phyloP scores from a whole-genome alignment of 2,113 vertebrate species.

The Hirundichthys speculiger region DNA sequence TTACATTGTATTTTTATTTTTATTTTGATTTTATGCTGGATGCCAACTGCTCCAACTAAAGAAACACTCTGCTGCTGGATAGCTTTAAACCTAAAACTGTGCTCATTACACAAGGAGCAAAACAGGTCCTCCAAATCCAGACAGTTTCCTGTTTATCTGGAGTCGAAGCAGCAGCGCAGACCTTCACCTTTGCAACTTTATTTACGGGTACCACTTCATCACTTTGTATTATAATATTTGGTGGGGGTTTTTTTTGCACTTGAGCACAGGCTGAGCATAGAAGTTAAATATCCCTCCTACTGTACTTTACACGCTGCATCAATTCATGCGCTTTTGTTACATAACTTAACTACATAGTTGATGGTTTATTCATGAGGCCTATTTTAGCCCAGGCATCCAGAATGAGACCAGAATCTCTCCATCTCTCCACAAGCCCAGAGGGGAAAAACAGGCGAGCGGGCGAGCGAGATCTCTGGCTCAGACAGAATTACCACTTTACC shows the following conservation, averaged over 20 bases:
- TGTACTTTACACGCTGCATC: slow-evolving; percentile 50
- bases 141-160: not conserved
- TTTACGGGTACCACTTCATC: slow-evolving; percentile 3
- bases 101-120: no score
- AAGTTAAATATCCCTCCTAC: slow-evolving; percentile 38
- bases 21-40: no score
- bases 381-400: slow-evolving; percentile 67
- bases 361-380: slow-evolving; percentile 74
- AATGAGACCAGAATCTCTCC: slow-evolving; percentile 67
- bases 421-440: slow-evolving; percentile 38
- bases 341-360: slow-evolving; percentile 65
- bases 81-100: no score
- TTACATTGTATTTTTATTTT: no score
- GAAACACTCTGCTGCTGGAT: no score
- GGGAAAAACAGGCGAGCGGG: slow-evolving; percentile 43
- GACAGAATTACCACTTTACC: slow-evolving; percentile 58
- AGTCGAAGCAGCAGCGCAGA: not conserved
- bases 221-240: slow-evolving; percentile 28
- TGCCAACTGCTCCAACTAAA: no score
- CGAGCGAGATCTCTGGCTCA: slow-evolving; percentile 44
- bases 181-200: slow-evolving; percentile 3
- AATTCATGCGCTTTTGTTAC: slow-evolving; percentile 60
- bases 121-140: no score
- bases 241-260: slow-evolving; percentile 47
- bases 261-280: slow-evolving; percentile 14